Evolutionary conservation across 2,888 invertebrate genomes (phyloP), one percentile per base, ranked within the genome.

Genomic region (Syrista parreyssii): DNA sequence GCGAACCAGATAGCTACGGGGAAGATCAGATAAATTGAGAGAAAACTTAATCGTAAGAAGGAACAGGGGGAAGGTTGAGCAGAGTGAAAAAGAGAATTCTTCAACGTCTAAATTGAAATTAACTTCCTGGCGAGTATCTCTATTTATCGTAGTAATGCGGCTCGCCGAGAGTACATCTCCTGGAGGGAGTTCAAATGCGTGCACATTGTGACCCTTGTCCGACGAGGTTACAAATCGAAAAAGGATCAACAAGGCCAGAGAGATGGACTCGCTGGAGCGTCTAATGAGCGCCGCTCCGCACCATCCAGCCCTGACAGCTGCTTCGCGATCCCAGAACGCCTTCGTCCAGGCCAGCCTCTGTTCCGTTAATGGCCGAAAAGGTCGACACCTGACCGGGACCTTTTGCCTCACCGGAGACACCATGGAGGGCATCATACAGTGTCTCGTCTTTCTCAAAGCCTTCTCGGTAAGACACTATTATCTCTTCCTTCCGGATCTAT

Each of bases 391-490:
- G 82, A 96, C 96, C 31, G 97, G 97, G 86, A 97, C 97, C 76
- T 97, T 97, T 92, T 97, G 97, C 89, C 94, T 97, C 80, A 96
- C 97, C 74, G 97, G 97, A 77, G 97, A 97, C 92, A 97, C 97
- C 80, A 97, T 97, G 97, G 97, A 97, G 91, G 97, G 97, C 86
- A 97, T 97, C 90, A 97, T 97, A 90, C 97, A 97, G 93, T 97
- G 97, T 92, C 94, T 97, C 88, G 97, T 97, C 87, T 97, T 97
- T 93, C 95, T 97, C 90, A 97, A 97, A 92, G 97, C 97, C 69
- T 97, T 97, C 92, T 97, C 97, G 96, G 97, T 97, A 94, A 96
- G 97, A 94, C 68, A n/a, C 33, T 55, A 40, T 40, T 40, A 40
- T 40, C 40, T 40, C 40, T 40, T 40, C 40, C 40, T 40, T 40